A percentile compares a stretch with the other conserved stretches of the same genome.
Conservation (phyloP, 2,113 vertebrate genomes). For the Malurus alboscapulatus region DNA sequence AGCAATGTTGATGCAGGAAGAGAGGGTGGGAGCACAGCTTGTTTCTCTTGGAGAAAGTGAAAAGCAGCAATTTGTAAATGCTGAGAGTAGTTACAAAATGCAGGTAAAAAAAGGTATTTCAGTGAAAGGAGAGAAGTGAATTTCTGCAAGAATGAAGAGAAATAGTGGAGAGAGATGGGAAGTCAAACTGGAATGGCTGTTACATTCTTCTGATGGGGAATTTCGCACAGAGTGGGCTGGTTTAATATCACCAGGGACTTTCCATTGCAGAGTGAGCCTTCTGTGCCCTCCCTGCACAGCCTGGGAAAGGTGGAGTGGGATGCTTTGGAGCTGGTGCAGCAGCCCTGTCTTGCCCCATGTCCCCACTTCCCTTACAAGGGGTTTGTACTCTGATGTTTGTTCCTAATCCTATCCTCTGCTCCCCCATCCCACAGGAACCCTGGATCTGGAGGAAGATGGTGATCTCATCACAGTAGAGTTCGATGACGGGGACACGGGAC, state of each 20-base stretch:
- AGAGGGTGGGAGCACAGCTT: background rate
- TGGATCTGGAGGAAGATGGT: constrained; percentile 88
- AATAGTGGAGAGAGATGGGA: background rate
- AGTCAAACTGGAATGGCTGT: background rate
- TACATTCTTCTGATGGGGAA: background rate
- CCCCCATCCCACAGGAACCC: constrained; percentile 73
- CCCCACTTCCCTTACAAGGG: background rate
- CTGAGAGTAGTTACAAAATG: background rate
- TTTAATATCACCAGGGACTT: background rate
- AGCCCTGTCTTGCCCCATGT: background rate
- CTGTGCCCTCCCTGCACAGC: background rate
- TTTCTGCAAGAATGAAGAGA: background rate
- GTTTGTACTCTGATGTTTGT: background rate
- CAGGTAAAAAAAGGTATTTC: background rate
- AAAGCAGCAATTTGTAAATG: background rate
- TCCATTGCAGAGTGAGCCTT: background rate
- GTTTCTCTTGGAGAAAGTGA: background rate
- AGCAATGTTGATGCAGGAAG: background rate
- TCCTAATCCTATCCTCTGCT: background rate
- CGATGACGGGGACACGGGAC: constrained; percentile 94
- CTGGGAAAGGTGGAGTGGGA: background rate
- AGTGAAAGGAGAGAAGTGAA: background rate
- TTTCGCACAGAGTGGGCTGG: background rate
- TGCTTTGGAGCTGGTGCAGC: background rate
- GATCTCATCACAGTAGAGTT: constrained; percentile 98